These are phyloP conservation scores for Tragelaphus imberbis DNA, from an alignment of 2,113 vertebrate species.

Conservation along the genomic window DNA sequence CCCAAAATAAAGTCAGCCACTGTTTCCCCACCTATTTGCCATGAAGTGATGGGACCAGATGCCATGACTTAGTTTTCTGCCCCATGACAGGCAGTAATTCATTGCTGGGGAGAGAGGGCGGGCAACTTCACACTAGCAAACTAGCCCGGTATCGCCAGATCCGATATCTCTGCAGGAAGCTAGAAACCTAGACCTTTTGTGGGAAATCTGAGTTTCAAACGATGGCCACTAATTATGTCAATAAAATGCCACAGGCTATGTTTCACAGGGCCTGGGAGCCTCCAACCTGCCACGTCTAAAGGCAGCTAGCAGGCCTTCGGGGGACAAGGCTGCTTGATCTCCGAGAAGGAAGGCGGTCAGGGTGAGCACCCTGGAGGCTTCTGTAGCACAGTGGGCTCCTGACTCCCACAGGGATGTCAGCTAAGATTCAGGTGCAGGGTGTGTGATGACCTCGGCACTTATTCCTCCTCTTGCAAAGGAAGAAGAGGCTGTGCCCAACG, in stretches of 20 bases:
- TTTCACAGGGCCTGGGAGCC: background rate
- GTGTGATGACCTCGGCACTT: background rate
- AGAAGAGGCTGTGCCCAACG: no score
- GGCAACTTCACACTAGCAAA: background rate
- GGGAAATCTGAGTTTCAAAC: background rate
- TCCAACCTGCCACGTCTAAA: background rate
- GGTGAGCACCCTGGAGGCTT: background rate
- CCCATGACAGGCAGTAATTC: rapidly evolving
- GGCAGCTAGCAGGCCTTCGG: background rate
- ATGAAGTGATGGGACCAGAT: background rate
- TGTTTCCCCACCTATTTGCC: background rate
- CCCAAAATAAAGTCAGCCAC: background rate
- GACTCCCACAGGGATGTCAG: background rate
- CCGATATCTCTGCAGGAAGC: background rate
- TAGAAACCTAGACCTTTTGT: background rate
- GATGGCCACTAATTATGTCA: background rate
- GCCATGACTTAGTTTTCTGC: background rate
- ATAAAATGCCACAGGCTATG: rapidly evolving
- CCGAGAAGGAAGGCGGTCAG: background rate
- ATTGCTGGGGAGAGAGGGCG: rapidly evolving
- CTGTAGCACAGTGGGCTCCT: rapidly evolving
- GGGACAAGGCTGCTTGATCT: background rate
- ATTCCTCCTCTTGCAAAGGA: background rate
- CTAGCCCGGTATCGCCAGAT: background rate
- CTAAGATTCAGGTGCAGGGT: background rate